Conservation (phyloP, 2,797 vertebrate species). For the Menidia menidia region DNA sequence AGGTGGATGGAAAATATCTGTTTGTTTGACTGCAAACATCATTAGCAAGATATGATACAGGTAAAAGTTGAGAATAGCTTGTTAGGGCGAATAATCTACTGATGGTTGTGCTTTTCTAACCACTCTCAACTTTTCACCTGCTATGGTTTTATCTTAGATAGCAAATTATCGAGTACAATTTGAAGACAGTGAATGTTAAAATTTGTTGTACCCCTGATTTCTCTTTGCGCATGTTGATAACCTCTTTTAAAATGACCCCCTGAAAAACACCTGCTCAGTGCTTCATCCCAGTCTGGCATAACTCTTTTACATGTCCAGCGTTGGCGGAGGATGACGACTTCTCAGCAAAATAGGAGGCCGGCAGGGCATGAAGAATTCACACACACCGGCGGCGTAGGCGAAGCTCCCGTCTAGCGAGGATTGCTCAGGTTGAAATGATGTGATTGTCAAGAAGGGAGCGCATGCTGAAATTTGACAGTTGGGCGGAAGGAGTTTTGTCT, state of each 20-base stretch:
- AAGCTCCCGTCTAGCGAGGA: constrained; percentile 77
- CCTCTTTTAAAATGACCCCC: background rate
- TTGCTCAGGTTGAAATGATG: constrained; percentile 47
- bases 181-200: too few relatives aligned
- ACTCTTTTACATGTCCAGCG: constrained; percentile 78
- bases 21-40: too few relatives aligned
- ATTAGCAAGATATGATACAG: too few relatives aligned
- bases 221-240: background rate
- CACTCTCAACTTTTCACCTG: too few relatives aligned
- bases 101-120: too few relatives aligned
- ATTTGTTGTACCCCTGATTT: too few relatives aligned
- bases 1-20: too few relatives aligned
- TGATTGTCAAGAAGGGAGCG: constrained; percentile 10
- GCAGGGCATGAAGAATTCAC: constrained; percentile 79
- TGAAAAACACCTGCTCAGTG: background rate
- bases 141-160: too few relatives aligned
- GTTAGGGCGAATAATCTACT: too few relatives aligned
- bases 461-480: constrained; percentile 31
- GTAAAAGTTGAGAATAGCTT: too few relatives aligned
- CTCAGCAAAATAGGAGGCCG: constrained; percentile 70
- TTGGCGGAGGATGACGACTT: constrained; percentile 86
- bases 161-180: too few relatives aligned
- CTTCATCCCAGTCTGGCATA: constrained; percentile 19
- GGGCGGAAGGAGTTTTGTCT: constrained; percentile 10
- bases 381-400: constrained; percentile 67